Percentiles rank a stretch among this genome's conserved stretches.
Evolutionary conservation across 2,797 vertebrate genomes (phyloP).

Genomic region (Vultur gryphus): DNA sequence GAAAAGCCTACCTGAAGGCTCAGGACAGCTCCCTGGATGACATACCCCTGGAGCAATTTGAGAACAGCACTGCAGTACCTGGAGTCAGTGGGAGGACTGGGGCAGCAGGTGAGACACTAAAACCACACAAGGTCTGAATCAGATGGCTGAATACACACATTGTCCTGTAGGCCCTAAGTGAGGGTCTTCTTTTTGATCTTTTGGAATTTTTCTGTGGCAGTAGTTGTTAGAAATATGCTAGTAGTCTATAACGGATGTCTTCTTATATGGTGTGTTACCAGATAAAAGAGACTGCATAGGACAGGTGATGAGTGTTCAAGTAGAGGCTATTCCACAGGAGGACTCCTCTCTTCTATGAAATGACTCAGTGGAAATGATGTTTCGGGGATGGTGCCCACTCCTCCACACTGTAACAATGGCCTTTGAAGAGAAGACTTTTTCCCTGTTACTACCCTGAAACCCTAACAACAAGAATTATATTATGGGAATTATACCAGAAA

Average conservation of each 20-base stretch:
- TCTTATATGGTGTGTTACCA: not conserved
- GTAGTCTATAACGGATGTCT: not conserved
- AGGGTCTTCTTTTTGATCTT: not conserved
- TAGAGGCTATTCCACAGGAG: not conserved
- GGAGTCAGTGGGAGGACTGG: conserved; percentile 81
- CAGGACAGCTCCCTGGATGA: conserved; percentile 74
- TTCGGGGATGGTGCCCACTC: not conserved
- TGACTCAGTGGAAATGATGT: not conserved
- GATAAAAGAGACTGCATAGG: not conserved
- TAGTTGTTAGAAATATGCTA: not conserved
- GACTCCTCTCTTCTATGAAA: not conserved
- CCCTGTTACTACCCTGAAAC: not conserved
- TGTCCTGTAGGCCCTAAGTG: not conserved
- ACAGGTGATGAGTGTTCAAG: not conserved
- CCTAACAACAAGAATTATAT: not conserved
- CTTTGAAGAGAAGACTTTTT: not conserved
- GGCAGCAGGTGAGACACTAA: conserved; percentile 78
- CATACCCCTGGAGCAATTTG: conserved; percentile 79
- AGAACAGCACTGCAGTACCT: conserved; percentile 78
- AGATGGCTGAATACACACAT: not conserved
- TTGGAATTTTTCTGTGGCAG: not conserved
- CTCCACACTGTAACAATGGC: not conserved
- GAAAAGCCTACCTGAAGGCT: conserved; percentile 86
- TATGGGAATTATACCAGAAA: not conserved
- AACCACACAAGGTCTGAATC: not conserved